Evolutionary conservation across 1,140 invertebrate genomes (phyloP).

Genomic region (Antheraea pernyi): DNA sequence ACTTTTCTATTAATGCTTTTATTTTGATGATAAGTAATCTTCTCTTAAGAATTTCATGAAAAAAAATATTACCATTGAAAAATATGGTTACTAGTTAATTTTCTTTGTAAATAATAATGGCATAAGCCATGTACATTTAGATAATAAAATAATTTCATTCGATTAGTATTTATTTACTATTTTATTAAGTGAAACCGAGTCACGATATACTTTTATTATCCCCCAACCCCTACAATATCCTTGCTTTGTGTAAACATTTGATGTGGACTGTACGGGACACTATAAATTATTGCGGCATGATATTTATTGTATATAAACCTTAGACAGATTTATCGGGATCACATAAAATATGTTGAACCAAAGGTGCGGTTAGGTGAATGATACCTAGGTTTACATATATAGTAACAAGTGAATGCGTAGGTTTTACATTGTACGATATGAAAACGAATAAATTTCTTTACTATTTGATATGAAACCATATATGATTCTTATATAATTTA

Average conservation of each 20-base stretch:
- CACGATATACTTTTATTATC: not conserved
- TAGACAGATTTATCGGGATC: constrained; percentile 10
- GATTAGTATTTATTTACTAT: no score
- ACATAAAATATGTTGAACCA: constrained; percentile 5
- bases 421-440: not conserved
- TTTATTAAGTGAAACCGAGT: no score
- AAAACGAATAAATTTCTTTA: no score
- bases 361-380: not conserved
- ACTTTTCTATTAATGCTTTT: no score
- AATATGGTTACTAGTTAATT: no score
- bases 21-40: no score
- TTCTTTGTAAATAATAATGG: no score
- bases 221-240: not conserved
- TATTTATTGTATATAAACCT: not conserved
- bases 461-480: no score
- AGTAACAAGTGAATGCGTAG: not conserved
- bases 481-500: not conserved
- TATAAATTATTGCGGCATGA: not conserved
- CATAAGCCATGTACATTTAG: no score
- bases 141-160: no score
- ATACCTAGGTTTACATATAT: constrained; percentile 5
- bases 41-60: no score
- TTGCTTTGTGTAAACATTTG: not conserved
- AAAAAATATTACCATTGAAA: no score
- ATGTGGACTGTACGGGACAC: not conserved